These are phyloP conservation scores for Sebastes diploproa DNA, from an alignment of 2,797 vertebrate species.

Conservation along the genomic window DNA sequence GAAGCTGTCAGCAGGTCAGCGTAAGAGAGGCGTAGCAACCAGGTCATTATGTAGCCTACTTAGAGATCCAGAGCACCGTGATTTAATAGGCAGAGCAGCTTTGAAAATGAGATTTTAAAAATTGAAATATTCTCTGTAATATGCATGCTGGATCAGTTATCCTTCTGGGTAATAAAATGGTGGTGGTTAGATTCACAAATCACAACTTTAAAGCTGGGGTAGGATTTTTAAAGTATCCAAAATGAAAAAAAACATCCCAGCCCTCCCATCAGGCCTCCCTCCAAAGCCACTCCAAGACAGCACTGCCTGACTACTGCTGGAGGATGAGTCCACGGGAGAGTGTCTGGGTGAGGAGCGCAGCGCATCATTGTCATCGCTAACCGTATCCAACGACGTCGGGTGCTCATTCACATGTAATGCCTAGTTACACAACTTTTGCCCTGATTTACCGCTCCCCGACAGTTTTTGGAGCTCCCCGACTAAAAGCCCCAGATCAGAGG, in stretches of 20 bases:
- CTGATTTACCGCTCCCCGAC: too few species aligned
- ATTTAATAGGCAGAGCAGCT: constrained; percentile 47
- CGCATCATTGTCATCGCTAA: too few species aligned
- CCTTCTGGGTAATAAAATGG: background rate
- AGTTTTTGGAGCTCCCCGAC: too few species aligned
- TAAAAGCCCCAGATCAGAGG: too few species aligned
- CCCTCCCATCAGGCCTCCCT: background rate
- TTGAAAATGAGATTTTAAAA: constrained; percentile 32
- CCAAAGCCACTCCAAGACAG: background rate
- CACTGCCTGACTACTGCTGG: background rate
- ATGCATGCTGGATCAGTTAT: constrained; percentile 8
- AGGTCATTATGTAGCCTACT: constrained; percentile 52
- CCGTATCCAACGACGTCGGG: too few species aligned
- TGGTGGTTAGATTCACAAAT: constrained; percentile 2
- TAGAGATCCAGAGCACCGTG: constrained; percentile 30
- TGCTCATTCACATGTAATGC: too few species aligned
- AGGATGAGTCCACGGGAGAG: background rate
- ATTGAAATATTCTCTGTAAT: constrained; percentile 7
- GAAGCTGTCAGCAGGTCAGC: constrained; percentile 64
- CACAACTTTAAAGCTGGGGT: background rate
- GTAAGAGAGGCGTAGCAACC: constrained; percentile 44
- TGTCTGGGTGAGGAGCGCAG: too few species aligned
- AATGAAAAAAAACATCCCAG: background rate
- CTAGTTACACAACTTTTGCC: too few species aligned
- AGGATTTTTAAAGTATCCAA: background rate